Evolutionary conservation across 2,113 vertebrate species (phyloP).

Genomic region (Psophia crepitans): DNA sequence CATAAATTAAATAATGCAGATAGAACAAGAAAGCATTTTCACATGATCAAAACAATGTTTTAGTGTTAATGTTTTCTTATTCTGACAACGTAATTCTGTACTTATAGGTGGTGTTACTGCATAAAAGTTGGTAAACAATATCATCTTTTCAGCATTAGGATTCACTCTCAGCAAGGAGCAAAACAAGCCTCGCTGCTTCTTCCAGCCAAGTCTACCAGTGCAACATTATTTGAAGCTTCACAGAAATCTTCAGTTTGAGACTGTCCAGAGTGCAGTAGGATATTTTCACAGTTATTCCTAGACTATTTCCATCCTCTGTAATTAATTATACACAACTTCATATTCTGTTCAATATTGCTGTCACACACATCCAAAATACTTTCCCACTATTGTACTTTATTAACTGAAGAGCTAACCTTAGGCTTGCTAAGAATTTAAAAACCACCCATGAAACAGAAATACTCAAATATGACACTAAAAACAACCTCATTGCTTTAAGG

Average conservation of each 20-base stretch:
- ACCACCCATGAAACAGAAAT: not conserved
- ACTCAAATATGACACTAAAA: not conserved
- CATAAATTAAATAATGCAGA: slow-evolving; percentile 55
- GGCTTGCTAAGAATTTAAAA: not conserved
- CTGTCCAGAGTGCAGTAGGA: not conserved
- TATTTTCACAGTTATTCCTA: not conserved
- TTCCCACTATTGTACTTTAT: slow-evolving; percentile 2
- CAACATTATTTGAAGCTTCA: not conserved
- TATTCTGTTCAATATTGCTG: not conserved
- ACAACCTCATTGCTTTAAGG: not conserved
- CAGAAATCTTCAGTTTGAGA: not conserved
- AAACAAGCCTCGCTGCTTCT: not conserved
- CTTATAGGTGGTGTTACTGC: not conserved
- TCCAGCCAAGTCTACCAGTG: not conserved
- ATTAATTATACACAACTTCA: not conserved
- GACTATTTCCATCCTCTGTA: slow-evolving; percentile 4
- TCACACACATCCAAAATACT: not conserved
- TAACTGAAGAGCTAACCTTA: not conserved
- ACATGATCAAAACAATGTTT: not conserved
- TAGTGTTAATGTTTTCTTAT: not conserved
- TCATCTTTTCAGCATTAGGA: not conserved
- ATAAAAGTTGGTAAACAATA: not conserved
- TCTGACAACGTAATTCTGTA: not conserved
- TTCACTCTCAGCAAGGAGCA: not conserved
- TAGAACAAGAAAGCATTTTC: slow-evolving; percentile 19